Evolutionary conservation across 1,140 invertebrate species (phyloP).

Genomic region (Aricia agestis): DNA sequence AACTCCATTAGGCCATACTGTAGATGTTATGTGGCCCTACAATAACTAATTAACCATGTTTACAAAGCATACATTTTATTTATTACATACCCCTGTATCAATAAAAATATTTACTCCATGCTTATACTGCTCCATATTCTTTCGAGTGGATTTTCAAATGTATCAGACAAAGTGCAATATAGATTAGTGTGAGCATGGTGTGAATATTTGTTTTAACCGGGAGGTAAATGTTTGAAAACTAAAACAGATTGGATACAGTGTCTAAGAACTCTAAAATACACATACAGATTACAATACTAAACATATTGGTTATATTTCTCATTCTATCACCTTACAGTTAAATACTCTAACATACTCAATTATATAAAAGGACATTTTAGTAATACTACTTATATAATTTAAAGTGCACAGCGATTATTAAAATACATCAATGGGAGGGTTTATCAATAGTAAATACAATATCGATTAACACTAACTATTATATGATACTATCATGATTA

Average conservation of each 20-base stretch:
- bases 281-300: slow-evolving; percentile 1
- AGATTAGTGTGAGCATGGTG: no score
- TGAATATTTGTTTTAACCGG: no score
- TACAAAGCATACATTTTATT: no score
- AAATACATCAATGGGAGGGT: slow-evolving; percentile 13
- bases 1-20: background rate
- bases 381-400: slow-evolving; percentile 17
- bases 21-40: background rate
- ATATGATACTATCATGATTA: slow-evolving; percentile 14
- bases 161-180: no score
- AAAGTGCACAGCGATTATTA: slow-evolving; percentile 21
- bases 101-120: no score
- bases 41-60: background rate
- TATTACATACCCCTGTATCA: no score
- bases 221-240: background rate
- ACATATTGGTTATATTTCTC: slow-evolving; percentile 1
- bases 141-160: no score
- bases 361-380: slow-evolving; percentile 8
- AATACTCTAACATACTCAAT: slow-evolving; percentile 12
- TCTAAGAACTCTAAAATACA: background rate
- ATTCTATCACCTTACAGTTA: slow-evolving; percentile 8
- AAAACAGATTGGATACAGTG: background rate
- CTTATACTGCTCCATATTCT: no score
- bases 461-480: background rate
- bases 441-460: slow-evolving; percentile 2